Conservation (phyloP, 1,140 invertebrate species). For the Mactra quadrangularis region DNA sequence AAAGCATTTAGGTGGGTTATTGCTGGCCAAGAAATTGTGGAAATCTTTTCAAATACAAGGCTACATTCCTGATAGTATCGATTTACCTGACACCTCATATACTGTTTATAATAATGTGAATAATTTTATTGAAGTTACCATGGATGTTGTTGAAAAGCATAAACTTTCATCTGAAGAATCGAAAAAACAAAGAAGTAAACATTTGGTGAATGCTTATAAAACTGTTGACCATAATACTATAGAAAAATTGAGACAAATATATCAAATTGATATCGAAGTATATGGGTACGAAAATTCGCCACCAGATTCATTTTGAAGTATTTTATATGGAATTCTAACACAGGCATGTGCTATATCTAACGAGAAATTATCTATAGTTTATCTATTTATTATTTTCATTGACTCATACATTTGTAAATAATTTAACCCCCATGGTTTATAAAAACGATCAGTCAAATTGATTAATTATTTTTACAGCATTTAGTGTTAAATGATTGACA, state of each 20-base stretch:
- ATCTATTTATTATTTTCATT: too few species aligned
- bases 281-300: not conserved
- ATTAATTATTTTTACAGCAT: too few species aligned
- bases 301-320: too few species aligned
- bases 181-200: constrained; percentile 2
- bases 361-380: too few species aligned
- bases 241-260: not conserved
- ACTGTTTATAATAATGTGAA: not conserved
- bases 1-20: not conserved
- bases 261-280: constrained; percentile 23
- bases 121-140: not conserved
- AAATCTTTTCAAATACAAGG: constrained; percentile 29
- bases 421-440: too few species aligned
- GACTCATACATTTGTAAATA: too few species aligned
- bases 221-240: not conserved
- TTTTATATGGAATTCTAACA: too few species aligned
- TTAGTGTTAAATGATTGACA: too few species aligned
- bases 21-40: not conserved
- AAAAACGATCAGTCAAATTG: too few species aligned
- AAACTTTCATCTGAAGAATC: constrained; percentile 6
- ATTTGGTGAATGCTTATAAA: constrained; percentile 20
- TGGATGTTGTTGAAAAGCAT: not conserved
- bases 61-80: not conserved
- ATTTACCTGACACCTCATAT: not conserved
- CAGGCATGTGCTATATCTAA: too few species aligned